Evolutionary conservation across 2,888 invertebrate genomes (phyloP), one percentile per base, ranked within the genome.

Genomic region (Willowsia nigromaculata): DNA sequence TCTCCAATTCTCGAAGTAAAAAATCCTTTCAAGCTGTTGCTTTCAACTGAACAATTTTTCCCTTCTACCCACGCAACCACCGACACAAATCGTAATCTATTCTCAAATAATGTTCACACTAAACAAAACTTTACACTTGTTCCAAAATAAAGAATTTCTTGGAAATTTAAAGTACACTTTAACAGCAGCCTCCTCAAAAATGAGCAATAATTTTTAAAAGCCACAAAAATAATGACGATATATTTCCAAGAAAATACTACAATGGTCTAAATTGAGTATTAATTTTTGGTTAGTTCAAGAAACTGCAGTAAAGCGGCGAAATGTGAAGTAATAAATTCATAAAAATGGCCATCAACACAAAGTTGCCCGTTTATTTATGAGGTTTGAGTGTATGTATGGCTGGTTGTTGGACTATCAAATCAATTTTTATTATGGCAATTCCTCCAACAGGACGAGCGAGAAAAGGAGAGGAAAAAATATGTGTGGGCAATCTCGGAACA

Each of bases 401-500:
- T 22, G 62, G 3, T 27, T 62, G 13, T 62, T 62, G n/a, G 30
- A 30, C 62, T 43, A 74, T 74, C 71, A 74, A 74, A 74, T 74
- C 71, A 74, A 74, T 74, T 74, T 74, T 74, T 74, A 74, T 74
- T 74, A 43, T 25, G 43, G 43, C 43, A 74, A 74, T 74, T 43
- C 25, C 43, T 74, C 15, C 15, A 11, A 22, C 43, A 74, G 22
- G 27, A 25, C n/a, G n/a, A 56, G 56, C 56, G 18, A 56, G 18
- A n/a, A 56, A 56, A 22, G 18, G 27, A 59, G 59, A 18, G 18
- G 53, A 53, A 53, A 15, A 59, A 59, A 25, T 27, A 59, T 56
- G 11, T 56, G 56, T 56, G 30, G 65, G 65, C 27, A 59, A 59
- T 65, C 30, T 65, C 65, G n/a, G 6, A 30, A 65, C 7, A 30